A percentile compares a stretch with the other conserved stretches of the same genome.
Evolutionary conservation across 92 coral and sea anemone species (phyloP).

Genomic region (Epizoanthus rinbou): DNA sequence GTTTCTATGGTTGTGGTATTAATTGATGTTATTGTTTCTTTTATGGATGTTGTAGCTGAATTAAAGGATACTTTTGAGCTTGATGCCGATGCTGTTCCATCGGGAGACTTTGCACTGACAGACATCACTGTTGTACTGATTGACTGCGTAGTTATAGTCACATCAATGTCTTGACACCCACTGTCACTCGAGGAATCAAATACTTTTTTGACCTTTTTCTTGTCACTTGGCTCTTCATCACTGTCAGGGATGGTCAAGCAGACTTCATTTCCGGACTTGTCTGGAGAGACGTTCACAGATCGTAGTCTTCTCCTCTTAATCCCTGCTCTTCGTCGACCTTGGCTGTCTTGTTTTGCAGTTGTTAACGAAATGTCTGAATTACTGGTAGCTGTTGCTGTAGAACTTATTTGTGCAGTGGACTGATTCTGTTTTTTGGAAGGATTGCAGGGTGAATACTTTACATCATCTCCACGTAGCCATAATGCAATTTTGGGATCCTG

Average conservation of each 20-base stretch:
- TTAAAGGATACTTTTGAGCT: no score
- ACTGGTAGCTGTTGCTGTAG: neutral
- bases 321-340: neutral
- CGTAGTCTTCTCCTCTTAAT: neutral
- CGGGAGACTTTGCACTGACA: conserved; percentile 16
- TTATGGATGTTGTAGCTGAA: conserved; percentile 13
- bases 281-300: neutral
- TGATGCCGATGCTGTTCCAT: neutral
- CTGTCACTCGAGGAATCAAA: neutral
- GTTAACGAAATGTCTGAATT: neutral
- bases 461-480: conserved; percentile 36
- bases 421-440: neutral
- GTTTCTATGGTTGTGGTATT: conserved; percentile 19
- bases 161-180: neutral
- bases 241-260: conserved; percentile 25
- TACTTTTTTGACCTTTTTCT: neutral
- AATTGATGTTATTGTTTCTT: conserved; percentile 17
- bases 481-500: neutral
- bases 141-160: conserved; percentile 16
- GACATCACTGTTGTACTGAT: conserved; percentile 26
- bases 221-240: conserved; percentile 7
- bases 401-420: neutral
- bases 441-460: neutral
- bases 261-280: neutral
- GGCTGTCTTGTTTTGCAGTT: neutral